phyloP scores from a whole-genome alignment of 2,888 invertebrate genomes.

The Phyto melanocephala region DNA sequence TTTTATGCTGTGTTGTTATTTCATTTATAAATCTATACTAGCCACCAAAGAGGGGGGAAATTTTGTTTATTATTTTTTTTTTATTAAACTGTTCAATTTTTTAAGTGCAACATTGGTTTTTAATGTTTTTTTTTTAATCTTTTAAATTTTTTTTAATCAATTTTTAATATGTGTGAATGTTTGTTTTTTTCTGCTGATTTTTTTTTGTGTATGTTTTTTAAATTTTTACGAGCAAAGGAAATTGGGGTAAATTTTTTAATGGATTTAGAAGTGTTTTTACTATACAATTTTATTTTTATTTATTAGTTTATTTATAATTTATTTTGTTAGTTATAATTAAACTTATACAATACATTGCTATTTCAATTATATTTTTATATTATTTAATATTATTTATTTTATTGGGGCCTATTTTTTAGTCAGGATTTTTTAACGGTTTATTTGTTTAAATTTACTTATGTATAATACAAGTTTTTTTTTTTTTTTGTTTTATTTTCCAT shows the following conservation, averaged over 20 bases:
- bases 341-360: slow-evolving; percentile 65
- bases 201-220: slow-evolving; percentile 7
- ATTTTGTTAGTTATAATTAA: slow-evolving; percentile 56
- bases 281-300: slow-evolving; percentile 53
- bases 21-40: slow-evolving; percentile 44
- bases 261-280: slow-evolving; percentile 53
- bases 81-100: slow-evolving; percentile 67
- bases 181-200: slow-evolving; percentile 36
- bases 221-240: slow-evolving; percentile 44
- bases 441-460: slow-evolving; percentile 31
- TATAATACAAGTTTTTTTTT: slow-evolving; percentile 51
- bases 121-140: slow-evolving; percentile 51
- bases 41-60: slow-evolving; percentile 43
- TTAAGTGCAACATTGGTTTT: slow-evolving; percentile 68
- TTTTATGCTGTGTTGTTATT: neutral
- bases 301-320: slow-evolving; percentile 44
- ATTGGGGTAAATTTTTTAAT: neutral
- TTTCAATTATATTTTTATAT: slow-evolving; percentile 55
- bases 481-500: slow-evolving; percentile 10
- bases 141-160: slow-evolving; percentile 15
- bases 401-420: slow-evolving; percentile 48
- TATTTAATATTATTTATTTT: slow-evolving; percentile 36
- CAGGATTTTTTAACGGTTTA: slow-evolving; percentile 47
- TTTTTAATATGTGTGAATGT: neutral
- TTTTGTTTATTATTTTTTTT: slow-evolving; percentile 10